Evolutionary conservation across 2,797 vertebrate species (phyloP).

Genomic region (Okamejei kenojei): DNA sequence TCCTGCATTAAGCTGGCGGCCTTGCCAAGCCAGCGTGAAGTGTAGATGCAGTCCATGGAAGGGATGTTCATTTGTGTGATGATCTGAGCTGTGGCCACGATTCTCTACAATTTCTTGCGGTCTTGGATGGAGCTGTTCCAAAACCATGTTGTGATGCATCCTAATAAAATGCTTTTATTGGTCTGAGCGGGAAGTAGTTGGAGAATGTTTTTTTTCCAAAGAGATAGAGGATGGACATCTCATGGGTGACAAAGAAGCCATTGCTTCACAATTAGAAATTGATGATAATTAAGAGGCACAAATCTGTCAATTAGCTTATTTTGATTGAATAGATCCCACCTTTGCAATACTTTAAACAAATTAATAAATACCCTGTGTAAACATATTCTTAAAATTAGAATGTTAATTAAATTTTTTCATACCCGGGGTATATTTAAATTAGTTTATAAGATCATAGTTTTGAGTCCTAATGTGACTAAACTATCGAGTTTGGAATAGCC

Average conservation of each 20-base stretch:
- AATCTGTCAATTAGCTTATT: slow-evolving; percentile 32
- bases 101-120: no score
- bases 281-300: slow-evolving; percentile 19
- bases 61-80: no score
- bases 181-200: neutral
- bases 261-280: neutral
- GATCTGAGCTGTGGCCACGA: no score
- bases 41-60: no score
- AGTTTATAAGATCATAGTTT: slow-evolving; percentile 20
- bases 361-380: slow-evolving; percentile 33
- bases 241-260: neutral
- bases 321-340: slow-evolving; percentile 28
- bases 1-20: no score
- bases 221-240: no score
- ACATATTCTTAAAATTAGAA: neutral
- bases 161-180: no score
- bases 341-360: slow-evolving; percentile 26
- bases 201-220: neutral
- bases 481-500: neutral
- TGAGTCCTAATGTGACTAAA: neutral
- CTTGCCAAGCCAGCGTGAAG: no score
- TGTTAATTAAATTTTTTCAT: slow-evolving; percentile 32
- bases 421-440: slow-evolving; percentile 16
- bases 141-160: no score
- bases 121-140: no score